These are phyloP conservation scores for Tetrax tetrax DNA, from an alignment of 2,113 vertebrate species.

Conservation along the genomic window DNA sequence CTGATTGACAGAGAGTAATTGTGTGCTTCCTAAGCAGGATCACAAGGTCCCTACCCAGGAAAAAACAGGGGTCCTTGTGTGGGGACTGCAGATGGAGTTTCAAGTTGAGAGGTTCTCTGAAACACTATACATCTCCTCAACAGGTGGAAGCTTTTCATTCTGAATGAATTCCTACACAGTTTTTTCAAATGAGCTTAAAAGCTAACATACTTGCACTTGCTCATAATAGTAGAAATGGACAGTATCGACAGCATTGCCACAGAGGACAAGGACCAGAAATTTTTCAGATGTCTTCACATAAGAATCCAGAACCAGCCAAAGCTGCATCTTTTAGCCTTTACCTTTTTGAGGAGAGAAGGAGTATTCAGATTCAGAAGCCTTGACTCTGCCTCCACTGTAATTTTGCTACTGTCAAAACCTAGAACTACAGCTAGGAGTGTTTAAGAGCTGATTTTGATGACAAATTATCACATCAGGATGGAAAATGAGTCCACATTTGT, in stretches of 20 bases:
- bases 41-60: neutral
- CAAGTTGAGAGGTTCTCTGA: neutral
- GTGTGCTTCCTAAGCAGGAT: neutral
- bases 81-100: conserved; percentile 8
- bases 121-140: conserved; percentile 23
- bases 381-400: neutral
- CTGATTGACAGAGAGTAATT: neutral
- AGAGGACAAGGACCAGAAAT: neutral
- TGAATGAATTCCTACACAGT: neutral
- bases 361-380: neutral
- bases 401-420: neutral
- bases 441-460: conserved; percentile 40
- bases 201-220: neutral
- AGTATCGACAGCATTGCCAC: neutral
- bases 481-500: conserved; percentile 40
- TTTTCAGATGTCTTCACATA: neutral
- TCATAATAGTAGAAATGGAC: neutral
- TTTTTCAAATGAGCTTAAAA: neutral
- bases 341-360: neutral
- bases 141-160: conserved; percentile 12
- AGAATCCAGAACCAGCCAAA: neutral
- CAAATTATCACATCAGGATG: conserved; percentile 29
- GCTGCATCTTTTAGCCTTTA: neutral
- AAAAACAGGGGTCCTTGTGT: conserved; percentile 15
- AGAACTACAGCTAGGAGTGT: neutral